phyloP scores from a whole-genome alignment of 2,113 vertebrate genomes.

The Thymallus thymallus region DNA sequence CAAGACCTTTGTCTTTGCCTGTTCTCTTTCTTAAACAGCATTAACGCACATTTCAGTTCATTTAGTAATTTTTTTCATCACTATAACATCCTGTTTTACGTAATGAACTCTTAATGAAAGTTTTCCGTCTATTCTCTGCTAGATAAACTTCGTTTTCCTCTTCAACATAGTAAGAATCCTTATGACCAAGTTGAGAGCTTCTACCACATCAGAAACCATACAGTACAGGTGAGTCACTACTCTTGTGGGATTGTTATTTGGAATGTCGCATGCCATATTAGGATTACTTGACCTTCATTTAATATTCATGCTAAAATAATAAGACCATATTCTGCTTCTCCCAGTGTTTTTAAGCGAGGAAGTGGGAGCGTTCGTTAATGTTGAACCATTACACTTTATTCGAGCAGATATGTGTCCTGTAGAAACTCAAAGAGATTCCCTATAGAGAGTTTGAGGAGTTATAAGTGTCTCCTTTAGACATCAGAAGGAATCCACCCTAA shows the following conservation, averaged over 20 bases:
- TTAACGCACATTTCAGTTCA: not conserved
- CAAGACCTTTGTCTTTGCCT: not conserved
- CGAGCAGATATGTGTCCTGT: not conserved
- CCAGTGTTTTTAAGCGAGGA: too few relatives aligned
- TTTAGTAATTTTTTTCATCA: not conserved
- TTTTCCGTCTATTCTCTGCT: conserved; percentile 37
- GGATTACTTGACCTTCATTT: not conserved
- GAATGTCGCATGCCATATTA: not conserved
- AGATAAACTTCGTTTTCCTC: conserved; percentile 98
- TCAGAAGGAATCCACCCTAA: too few relatives aligned
- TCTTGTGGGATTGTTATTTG: not conserved
- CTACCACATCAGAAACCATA: conserved; percentile 95
- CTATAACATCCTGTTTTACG: not conserved
- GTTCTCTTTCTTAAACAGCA: not conserved
- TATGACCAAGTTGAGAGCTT: conserved; percentile 96
- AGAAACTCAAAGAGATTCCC: too few relatives aligned
- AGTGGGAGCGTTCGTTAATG: not conserved
- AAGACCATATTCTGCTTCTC: not conserved
- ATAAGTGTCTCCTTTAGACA: too few relatives aligned
- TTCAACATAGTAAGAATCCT: conserved; percentile 98
- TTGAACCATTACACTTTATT: not conserved
- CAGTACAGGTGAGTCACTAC: conserved; percentile 87
- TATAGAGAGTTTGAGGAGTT: too few relatives aligned
- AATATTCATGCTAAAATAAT: not conserved
- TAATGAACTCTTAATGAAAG: not conserved